Percentiles rank a stretch among this genome's conserved stretches.
Conservation (phyloP, 2,797 vertebrate species). For the Parotocinclus haroldoi region DNA sequence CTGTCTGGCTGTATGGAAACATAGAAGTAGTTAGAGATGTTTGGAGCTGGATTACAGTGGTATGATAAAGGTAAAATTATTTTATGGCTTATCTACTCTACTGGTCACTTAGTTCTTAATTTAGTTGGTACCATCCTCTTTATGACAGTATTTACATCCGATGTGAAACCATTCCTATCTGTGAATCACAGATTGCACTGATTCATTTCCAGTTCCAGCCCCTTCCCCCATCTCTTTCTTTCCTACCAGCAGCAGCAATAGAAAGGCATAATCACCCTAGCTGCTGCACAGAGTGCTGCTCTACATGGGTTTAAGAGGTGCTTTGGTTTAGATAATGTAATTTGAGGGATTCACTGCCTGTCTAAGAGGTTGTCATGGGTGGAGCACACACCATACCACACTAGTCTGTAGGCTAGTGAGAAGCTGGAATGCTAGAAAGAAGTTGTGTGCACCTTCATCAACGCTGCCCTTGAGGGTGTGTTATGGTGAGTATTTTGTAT, state of each 20-base stretch:
- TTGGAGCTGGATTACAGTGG: too few relatives aligned
- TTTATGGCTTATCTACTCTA: too few relatives aligned
- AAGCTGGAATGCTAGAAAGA: constrained; percentile 24
- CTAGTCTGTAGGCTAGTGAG: constrained; percentile 34
- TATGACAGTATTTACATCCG: too few relatives aligned
- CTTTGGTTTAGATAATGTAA: constrained; percentile 51
- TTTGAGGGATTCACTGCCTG: constrained; percentile 39
- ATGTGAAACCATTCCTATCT: too few relatives aligned
- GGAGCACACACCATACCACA: constrained; percentile 26
- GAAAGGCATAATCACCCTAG: constrained; percentile 45
- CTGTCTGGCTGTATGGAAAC: too few relatives aligned
- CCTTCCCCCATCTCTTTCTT: constrained; percentile 15
- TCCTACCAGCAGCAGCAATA: constrained; percentile 31
- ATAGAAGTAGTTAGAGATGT: too few relatives aligned
- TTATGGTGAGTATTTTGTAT: too few relatives aligned
- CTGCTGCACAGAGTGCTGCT: constrained; percentile 35
- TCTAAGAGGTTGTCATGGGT: constrained; percentile 9
- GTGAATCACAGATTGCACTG: too few relatives aligned
- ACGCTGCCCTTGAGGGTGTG: background rate
- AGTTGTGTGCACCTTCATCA: constrained; percentile 17
- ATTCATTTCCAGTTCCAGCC: background rate
- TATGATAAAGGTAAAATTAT: too few relatives aligned
- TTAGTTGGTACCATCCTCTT: too few relatives aligned
- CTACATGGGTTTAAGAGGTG: constrained; percentile 44
- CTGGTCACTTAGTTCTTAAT: too few relatives aligned